Base-by-base conservation (phyloP, 2,113 vertebrate genomes). In the Capra hircus region DNA sequence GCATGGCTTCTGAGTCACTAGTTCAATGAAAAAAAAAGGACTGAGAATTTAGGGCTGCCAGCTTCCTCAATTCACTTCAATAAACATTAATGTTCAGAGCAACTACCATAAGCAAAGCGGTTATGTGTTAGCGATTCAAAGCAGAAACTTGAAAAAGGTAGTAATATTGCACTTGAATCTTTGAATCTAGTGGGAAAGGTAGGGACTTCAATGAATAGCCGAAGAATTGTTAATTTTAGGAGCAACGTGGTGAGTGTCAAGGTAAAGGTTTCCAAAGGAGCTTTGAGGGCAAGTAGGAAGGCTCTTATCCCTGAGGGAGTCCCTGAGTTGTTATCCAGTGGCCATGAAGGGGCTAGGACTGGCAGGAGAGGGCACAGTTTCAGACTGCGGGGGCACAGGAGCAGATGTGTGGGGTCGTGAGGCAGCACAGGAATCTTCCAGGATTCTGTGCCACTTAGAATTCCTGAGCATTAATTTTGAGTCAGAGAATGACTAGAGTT, bases 1-100 rank as follows among this genome's bases (percentile, higher is more conserved):
- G 27, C 2, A 1, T 27, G 43, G 27, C 9, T 80, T 67, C 36
- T 59, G 67, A 67, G 78, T 97, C 90, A 60, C 27, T 59, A 52
- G 16, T 45, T 43, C 55, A 36, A 4, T 19, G 16, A 48, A 48
- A 93, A 93, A 33, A 28, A 33, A 28, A 74, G 67, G 93, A 85
- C 81, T 55, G 80, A 86, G 80, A 57, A 74, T 81, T 60, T 23
- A 87, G 52, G 50, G 85, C 50, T 90, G n/a, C 59, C 57, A 52
- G 45, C 23, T 90, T 57, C 80, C 67, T 86, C n/a, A 15, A 2
- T n/a, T 86, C 21, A 30, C 13, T 52, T 43, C 82, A 59, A 13
- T 36, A 19, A 86, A 43, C 43, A 6, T 81, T 30, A 64, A 19
- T 21, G 33, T 50, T 52, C 21, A 36, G 5, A 27, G 40, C 8